phyloP scores from a whole-genome alignment of 2,888 invertebrate species.

The Disparrhopalites patrizii region DNA sequence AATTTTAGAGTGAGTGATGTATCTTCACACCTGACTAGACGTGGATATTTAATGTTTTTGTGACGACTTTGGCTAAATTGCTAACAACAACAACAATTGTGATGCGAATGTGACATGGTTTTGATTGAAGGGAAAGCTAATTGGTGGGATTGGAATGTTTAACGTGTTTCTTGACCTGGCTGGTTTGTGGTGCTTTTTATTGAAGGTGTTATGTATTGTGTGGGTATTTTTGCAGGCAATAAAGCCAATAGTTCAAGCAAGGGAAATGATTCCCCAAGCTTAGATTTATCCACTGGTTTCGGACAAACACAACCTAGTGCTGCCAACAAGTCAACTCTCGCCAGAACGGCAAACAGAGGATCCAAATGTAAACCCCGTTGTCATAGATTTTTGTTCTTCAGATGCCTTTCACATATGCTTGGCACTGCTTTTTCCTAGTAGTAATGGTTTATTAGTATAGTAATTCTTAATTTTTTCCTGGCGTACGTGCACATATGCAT shows the following conservation, averaged over 20 bases:
- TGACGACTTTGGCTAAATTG: neutral
- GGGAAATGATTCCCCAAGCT: conserved; percentile 43
- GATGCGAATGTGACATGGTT: no score
- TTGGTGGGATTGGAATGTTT: conserved; percentile 27
- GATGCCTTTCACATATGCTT: conserved; percentile 13
- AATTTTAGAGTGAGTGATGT: no score
- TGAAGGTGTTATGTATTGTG: conserved; percentile 35
- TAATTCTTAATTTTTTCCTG: no score
- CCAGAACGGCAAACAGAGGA: conserved; percentile 46
- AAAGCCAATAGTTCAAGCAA: conserved; percentile 51
- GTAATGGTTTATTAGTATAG: no score
- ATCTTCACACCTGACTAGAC: no score
- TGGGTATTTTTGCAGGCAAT: conserved; percentile 59
- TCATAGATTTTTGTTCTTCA: conserved; percentile 16
- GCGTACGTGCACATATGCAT: no score
- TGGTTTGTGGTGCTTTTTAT: conserved; percentile 34
- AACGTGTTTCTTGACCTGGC: conserved; percentile 16
- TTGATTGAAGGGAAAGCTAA: conserved; percentile 36
- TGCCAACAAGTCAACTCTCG: conserved; percentile 42
- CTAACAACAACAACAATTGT: no score
- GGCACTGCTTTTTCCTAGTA: no score
- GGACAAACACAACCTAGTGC: conserved; percentile 34
- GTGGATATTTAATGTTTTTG: conserved; percentile 1
- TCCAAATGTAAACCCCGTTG: conserved; percentile 44
- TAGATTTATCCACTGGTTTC: conserved; percentile 37